phyloP scores from a whole-genome alignment of 2,797 vertebrate species.

The Sciurus carolinensis region DNA sequence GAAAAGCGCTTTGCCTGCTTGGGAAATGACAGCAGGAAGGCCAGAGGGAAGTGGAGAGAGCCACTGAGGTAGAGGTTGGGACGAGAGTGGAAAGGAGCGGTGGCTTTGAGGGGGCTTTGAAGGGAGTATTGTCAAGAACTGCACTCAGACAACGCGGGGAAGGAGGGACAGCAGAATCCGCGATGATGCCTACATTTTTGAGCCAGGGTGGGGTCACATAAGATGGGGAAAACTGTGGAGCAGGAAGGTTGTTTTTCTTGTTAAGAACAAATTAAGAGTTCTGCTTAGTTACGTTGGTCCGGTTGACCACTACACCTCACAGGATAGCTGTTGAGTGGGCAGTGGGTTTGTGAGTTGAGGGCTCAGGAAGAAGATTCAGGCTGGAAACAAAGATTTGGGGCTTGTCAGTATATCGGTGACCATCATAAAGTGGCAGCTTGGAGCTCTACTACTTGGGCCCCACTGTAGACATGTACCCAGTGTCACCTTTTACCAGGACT shows the following conservation, averaged over 20 bases:
- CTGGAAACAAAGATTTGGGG: background rate
- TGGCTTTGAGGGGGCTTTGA: background rate
- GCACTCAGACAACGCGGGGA: background rate
- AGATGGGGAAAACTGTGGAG: background rate
- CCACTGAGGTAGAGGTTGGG: background rate
- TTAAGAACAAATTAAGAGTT: background rate
- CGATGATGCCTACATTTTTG: rapidly evolving
- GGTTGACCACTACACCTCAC: background rate
- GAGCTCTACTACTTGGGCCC: background rate
- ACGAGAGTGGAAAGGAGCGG: background rate
- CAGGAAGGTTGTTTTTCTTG: background rate
- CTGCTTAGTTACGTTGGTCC: background rate
- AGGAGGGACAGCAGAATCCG: background rate
- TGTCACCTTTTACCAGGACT: background rate
- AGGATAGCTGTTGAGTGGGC: background rate
- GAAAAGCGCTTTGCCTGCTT: background rate
- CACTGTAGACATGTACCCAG: background rate
- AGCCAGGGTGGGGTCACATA: background rate
- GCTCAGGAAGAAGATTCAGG: background rate
- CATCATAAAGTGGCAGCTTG: background rate
- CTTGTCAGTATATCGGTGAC: rapidly evolving
- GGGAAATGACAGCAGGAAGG: background rate
- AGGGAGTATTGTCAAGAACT: background rate
- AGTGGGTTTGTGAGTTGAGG: background rate
- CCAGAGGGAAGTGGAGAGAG: background rate